phyloP scores from a whole-genome alignment of 2,797 vertebrate species.

The Enteromius paludinosus region DNA sequence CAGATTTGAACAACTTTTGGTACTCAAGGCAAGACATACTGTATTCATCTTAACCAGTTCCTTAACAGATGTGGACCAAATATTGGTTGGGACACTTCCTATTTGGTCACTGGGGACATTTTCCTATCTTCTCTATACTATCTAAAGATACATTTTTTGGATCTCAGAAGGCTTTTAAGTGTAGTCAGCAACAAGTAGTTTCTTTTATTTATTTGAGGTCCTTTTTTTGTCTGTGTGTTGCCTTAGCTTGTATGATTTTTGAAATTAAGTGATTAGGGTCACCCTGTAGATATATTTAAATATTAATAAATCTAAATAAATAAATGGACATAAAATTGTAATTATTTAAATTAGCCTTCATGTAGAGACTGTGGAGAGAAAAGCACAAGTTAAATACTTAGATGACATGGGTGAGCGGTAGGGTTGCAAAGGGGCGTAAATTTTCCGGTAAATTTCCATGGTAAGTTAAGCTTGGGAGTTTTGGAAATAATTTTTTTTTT shows the following conservation, averaged over 20 bases:
- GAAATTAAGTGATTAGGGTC: constrained; percentile 2
- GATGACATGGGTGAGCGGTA: no score
- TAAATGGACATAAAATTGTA: no score
- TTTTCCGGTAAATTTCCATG: no score
- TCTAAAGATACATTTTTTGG: neutral
- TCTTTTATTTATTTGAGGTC: neutral
- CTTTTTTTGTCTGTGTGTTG: neutral
- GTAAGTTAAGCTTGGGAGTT: no score
- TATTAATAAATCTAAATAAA: no score
- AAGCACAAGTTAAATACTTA: no score
- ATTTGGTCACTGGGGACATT: neutral
- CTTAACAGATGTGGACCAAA: neutral
- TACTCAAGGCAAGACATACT: neutral
- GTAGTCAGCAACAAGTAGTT: constrained; percentile 4
- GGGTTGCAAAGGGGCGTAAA: no score
- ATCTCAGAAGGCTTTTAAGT: neutral
- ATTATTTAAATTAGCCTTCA: no score
- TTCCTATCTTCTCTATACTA: neutral
- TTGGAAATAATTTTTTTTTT: no score
- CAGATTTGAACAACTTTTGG: neutral
- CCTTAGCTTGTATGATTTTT: neutral
- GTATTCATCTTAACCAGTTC: neutral
- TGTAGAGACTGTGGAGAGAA: no score
- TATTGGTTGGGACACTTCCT: neutral
- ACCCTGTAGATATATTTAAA: no score